Evolutionary conservation across 2,888 invertebrate species (phyloP).

Genomic region (Drosophila conformis): DNA sequence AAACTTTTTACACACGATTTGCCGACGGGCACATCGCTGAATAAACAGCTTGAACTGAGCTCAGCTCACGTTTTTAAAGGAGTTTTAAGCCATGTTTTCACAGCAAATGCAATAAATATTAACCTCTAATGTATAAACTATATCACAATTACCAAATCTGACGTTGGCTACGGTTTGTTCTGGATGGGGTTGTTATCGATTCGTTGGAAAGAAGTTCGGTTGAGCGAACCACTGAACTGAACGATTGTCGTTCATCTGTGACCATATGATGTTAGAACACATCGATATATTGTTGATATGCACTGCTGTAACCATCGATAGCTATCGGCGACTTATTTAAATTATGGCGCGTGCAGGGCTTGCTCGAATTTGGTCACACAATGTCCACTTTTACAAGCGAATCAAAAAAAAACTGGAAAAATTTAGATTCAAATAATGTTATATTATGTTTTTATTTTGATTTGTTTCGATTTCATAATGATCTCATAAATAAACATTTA

Average conservation of each 20-base stretch:
- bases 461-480: slow-evolving; percentile 72
- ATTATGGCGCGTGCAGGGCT: neutral
- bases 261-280: slow-evolving; percentile 8
- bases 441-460: slow-evolving; percentile 52
- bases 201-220: slow-evolving; percentile 17
- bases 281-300: slow-evolving; percentile 6
- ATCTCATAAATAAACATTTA: slow-evolving; percentile 74
- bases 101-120: neutral
- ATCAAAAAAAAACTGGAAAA: neutral
- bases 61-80: neutral
- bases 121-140: slow-evolving; percentile 28
- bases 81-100: neutral
- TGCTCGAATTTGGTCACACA: neutral
- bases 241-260: neutral
- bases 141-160: slow-evolving; percentile 52
- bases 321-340: neutral
- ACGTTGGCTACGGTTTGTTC: slow-evolving; percentile 45
- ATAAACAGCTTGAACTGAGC: too few species aligned
- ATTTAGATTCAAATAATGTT: neutral
- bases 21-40: neutral
- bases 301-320: neutral
- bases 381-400: neutral
- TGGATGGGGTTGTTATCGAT: slow-evolving; percentile 30
- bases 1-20: slow-evolving; percentile 29
- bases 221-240: slow-evolving; percentile 5